Conservation (phyloP, 2,888 invertebrate species). For the Linyphia triangularis region DNA sequence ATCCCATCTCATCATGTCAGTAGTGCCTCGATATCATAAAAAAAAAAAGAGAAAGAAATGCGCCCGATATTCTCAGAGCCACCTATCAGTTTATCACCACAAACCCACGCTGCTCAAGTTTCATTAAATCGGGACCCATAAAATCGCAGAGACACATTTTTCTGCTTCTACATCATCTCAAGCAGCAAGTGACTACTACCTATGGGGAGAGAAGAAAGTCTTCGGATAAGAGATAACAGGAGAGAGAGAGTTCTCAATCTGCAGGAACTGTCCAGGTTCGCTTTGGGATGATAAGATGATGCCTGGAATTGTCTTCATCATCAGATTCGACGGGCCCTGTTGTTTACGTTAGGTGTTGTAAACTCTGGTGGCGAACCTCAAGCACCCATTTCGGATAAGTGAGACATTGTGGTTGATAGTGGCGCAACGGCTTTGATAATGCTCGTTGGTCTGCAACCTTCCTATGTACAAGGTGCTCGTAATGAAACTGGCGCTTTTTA, state of each 20-base stretch:
- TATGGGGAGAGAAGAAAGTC: too few relatives aligned
- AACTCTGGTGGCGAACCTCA: slow-evolving; percentile 25
- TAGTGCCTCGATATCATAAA: background rate
- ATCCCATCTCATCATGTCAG: background rate
- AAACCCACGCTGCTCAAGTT: background rate
- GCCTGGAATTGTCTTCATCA: slow-evolving; percentile 35
- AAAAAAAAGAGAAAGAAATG: background rate
- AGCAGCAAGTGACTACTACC: too few relatives aligned
- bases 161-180: background rate
- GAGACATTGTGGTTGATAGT: background rate
- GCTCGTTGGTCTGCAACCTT: background rate
- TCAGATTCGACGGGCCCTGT: background rate
- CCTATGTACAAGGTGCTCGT: background rate
- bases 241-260: slow-evolving; percentile 5
- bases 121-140: slow-evolving; percentile 3
- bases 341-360: slow-evolving; percentile 47
- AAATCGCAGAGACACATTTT: slow-evolving; percentile 3
- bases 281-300: slow-evolving; percentile 4
- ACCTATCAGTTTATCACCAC: background rate
- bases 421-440: background rate
- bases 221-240: background rate
- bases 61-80: background rate
- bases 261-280: slow-evolving; percentile 35
- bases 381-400: background rate
- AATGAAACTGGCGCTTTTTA: background rate